Base-by-base conservation (phyloP, 2,797 vertebrate genomes). In the Monodelphis domestica region DNA sequence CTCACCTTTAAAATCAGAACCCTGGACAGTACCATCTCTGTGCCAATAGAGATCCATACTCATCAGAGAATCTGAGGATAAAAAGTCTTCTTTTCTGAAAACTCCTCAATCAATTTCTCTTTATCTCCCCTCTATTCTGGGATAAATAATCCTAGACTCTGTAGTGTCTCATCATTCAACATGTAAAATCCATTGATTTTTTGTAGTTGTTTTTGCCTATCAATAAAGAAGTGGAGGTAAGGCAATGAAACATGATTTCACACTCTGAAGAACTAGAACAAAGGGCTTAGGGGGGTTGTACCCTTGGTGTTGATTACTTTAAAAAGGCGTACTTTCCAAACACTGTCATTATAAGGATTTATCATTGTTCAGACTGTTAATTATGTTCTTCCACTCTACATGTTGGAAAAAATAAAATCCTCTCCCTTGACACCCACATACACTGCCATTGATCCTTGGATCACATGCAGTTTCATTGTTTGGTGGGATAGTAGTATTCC, bases 161-260 rank as follows among this genome's bases (percentile, higher is more conserved):
- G 56, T 53, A 94, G 54, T 89, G 90, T 95, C 90, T 89, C 38
- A 4, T 59, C 89, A 92, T 78, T 54, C 17, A 78, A n/a, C 87
- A 53, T 57, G 57, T 51, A 94, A 91, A 70, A 53, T 59, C 70
- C 63, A n/a, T 96, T 63, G 90, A 96, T 92, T 96, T 91, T n/a
- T 90, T 87, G 70, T 38, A 56, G 38, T 88, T 90, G 52, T 91
- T 95, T 91, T 87, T 57, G 51, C 78, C 33, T 89, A 57, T 78
- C 12, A 50, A 90, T 89, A 90, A 0, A 15, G 50, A 54, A 21
- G 3, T 4, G n/a, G 53, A 87, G 90, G 90, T 89, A 93, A 45
- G 87, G 90, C 89, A 57, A 54, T 33, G 33, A 59, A 53, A 33
- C 59, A 26, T 70, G 52, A 28, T 24, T n/a, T 7, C 30, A 12